Evolutionary conservation across 2,113 vertebrate species (phyloP).

Genomic region (Scomber japonicus): DNA sequence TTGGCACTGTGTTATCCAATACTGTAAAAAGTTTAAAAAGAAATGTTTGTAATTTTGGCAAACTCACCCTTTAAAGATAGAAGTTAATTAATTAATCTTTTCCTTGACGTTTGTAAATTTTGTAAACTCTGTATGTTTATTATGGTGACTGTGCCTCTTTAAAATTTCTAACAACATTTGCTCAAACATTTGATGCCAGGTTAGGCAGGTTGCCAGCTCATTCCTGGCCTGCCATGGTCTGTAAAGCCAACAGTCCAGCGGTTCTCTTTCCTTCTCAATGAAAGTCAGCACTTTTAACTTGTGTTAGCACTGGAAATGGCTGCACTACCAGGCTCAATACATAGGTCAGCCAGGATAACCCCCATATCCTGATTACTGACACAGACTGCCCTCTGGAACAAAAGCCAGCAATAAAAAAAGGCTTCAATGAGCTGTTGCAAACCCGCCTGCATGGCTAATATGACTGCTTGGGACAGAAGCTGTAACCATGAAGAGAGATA

Average conservation of each 20-base stretch:
- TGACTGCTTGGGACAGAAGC: conserved; percentile 26
- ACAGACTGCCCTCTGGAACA: conserved; percentile 81
- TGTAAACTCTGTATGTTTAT: conserved; percentile 9
- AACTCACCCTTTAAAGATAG: conserved; percentile 1
- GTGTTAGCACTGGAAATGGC: conserved; percentile 68
- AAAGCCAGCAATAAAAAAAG: conserved; percentile 76
- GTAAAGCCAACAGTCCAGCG: conserved; percentile 28
- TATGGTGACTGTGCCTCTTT: conserved; percentile 26
- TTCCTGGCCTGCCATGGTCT: conserved; percentile 30
- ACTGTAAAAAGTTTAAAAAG: not conserved
- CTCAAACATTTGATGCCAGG: conserved; percentile 48
- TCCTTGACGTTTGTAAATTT: conserved; percentile 15
- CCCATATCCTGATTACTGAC: conserved; percentile 88
- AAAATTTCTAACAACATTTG: conserved; percentile 27
- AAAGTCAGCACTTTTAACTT: conserved; percentile 56
- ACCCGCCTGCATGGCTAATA: conserved; percentile 24
- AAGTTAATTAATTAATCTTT: conserved; percentile 2
- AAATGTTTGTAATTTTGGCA: not conserved
- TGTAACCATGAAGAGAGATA: conserved; percentile 22
- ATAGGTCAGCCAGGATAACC: conserved; percentile 88
- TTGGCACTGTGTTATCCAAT: not conserved
- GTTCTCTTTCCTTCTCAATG: conserved; percentile 39
- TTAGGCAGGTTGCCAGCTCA: conserved; percentile 41
- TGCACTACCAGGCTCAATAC: conserved; percentile 78
- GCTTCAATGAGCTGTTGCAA: conserved; percentile 65